These are phyloP conservation scores for Spodoptera littoralis DNA, from an alignment of 2,888 invertebrate species.

Conservation along the genomic window DNA sequence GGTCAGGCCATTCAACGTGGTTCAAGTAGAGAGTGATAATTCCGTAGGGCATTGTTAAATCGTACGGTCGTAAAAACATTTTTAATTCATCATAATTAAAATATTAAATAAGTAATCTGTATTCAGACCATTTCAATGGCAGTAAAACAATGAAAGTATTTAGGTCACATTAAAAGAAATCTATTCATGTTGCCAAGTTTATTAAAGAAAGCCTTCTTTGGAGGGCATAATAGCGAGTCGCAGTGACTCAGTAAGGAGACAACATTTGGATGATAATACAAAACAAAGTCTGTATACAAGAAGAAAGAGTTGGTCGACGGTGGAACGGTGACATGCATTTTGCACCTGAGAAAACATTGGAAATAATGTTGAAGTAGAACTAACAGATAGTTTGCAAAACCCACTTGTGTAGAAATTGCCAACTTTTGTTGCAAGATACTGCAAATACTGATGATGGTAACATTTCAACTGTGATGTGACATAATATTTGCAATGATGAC, in stretches of 20 bases:
- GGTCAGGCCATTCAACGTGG: not conserved
- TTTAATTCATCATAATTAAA: slow-evolving; percentile 4
- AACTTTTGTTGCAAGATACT: slow-evolving; percentile 31
- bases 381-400: slow-evolving; percentile 45
- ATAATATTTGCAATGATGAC: slow-evolving; percentile 15
- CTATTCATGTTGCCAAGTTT: slow-evolving; percentile 18
- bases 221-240: slow-evolving; percentile 21
- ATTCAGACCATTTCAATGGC: slow-evolving; percentile 23
- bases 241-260: slow-evolving; percentile 22
- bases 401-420: slow-evolving; percentile 34
- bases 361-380: slow-evolving; percentile 14
- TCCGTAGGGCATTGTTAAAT: slow-evolving; percentile 16
- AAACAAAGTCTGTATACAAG: slow-evolving; percentile 29
- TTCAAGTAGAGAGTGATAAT: slow-evolving; percentile 20
- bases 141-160: slow-evolving; percentile 37
- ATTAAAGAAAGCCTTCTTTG: slow-evolving; percentile 38
- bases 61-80: not conserved
- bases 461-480: slow-evolving; percentile 16
- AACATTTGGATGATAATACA: slow-evolving; percentile 50
- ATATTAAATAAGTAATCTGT: slow-evolving; percentile 25
- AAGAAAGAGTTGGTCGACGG: slow-evolving; percentile 32
- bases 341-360: slow-evolving; percentile 51
- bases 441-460: slow-evolving; percentile 26
- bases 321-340: slow-evolving; percentile 36
- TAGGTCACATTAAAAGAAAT: slow-evolving; percentile 39